Base-by-base conservation (phyloP, 2,113 vertebrate species). In the Regulus satrapa region DNA sequence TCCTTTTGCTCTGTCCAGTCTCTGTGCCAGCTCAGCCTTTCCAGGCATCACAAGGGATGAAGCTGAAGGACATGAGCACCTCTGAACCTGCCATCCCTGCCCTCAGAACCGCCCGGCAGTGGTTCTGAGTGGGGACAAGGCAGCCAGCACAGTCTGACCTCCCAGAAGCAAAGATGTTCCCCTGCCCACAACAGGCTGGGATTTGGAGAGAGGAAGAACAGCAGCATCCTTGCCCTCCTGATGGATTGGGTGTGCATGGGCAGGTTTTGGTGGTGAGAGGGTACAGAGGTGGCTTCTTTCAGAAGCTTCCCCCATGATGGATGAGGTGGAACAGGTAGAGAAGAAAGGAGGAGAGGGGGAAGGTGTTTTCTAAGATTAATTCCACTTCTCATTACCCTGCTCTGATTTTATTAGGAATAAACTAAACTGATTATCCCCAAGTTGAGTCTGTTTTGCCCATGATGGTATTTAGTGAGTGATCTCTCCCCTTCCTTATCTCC, bases 121-220 rank as follows among this genome's bases (percentile, higher is more conserved):
- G 7, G 7, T 75, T 63, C 45, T 8, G 31, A 66, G 45, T 0
- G 0, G 48, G 17, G 21, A 48, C 41, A 32, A 3, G 0, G 0
- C 19, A 29, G 14, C 25, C 58, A 55, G 52, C 40, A 29, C 0
- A 0, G 38, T 17, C 14, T 26, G 34, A 41, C 63, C 46, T 54
- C 75, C 69, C 41, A 20, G 46, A 34, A 77, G 20, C 36, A 46
- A 86, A 89, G 54, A 6, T 32, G 38, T 3, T 64, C 18, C 45
- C 56, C 56, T 59, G 63, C 32, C 45, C 2, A 2, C 34, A 72
- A n/a, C 29, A 88, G 49, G 62, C 23, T 1, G 1, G 40, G 68
- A 25, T 46, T 8, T 1, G 6, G 40, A 72, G 6, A 63, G 49
- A 48, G 17, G 6, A 93, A 61, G 12, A 82, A 43, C 40, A 84